Base-by-base conservation (phyloP, 2,888 invertebrate genomes). In the Physocephala rufipes region DNA sequence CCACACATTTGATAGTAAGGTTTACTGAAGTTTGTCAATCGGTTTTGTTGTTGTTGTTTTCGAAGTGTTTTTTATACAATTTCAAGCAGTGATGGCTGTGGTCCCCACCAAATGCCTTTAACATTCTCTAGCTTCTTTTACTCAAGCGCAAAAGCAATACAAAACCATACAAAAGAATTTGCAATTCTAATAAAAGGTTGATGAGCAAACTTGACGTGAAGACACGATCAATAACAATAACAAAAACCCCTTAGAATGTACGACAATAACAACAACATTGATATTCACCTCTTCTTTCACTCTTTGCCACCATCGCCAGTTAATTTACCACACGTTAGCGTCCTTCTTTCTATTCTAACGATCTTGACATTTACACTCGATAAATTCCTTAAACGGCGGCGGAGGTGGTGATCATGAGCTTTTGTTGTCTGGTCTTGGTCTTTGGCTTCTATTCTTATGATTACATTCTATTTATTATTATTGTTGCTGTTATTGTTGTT, bases 281-380 rank as follows among this genome's bases (percentile, higher is more conserved):
- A 12, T 16, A n/a, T 36, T 36, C 36, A 7, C 9, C 36, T 36
- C 36, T 36, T 36, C 36, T 36, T n/a, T n/a, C n/a, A n/a, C n/a
- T n/a, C n/a, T n/a, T n/a, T n/a, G n/a, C n/a, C n/a, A n/a, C n/a
- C n/a, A n/a, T n/a, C n/a, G n/a, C n/a, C n/a, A n/a, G 9, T 36
- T 36, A 7, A 36, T 4, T 36, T 7, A 9, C 36, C 36, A 9
- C 36, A 21, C 53, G 21, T 53, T n/a, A 2, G 21, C n/a, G 49
- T 49, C 19, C 19, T 49, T 49, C 24, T 43, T 21, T 64, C 13
- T 49, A 24, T 64, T 15, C 26, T 26, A 24, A 47, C 47, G 64
- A 64, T 64, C 64, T 64, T 64, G 64, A 64, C 64, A 64, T 64
- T 64, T 49, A 49, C 47, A 64, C 64, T 26, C 49, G 64, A 64